Evolutionary conservation across 2,797 vertebrate species (phyloP), one percentile per base, ranked within the genome.

Genomic region (Falco concolor): DNA sequence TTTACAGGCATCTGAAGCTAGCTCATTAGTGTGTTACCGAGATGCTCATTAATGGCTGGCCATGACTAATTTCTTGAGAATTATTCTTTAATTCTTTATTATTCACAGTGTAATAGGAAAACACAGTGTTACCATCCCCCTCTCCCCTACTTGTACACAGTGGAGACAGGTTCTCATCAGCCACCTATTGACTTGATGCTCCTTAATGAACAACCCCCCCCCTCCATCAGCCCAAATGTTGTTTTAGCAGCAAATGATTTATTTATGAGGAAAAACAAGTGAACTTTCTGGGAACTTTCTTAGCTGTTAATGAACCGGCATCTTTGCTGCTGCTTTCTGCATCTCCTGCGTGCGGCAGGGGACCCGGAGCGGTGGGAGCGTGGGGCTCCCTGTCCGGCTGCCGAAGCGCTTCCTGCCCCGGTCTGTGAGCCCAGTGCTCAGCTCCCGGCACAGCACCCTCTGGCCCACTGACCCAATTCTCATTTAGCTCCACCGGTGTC

Each of bases 11-110:
- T 92, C 90, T 93, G 90, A 91, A 96, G 89, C 67, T 88, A 90
- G 75, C 93, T 97, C 94, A 97, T 98, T 96, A 97, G 78, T 69
- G 90, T 83, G 95, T 44, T 96, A 90, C 90, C 2, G 36, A 93
- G 94, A 97, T 87, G 94, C 94, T 97, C 92, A 95, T 92, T 97
- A 98, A 96, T 92, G 81, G 90, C 83, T 94, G 95, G 78, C 95
- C 54, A 91, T 63, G 67, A 96, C 91, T 97, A 95, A 97, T 97
- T 97, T 95, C 74, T 96, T 80, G 85, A 95, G 90, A 94, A 97
- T 85, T 89, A 67, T 90, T 96, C 94, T 93, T 96, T 89, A 97
- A 92, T 93, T 97, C 94, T 96, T 97, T 84, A 94, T 93, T 89
- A 91, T 94, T 96, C 73, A 82, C 70, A 93, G 90, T 54, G 79